phyloP scores from a whole-genome alignment of 2,113 vertebrate genomes.

The Stigmatopora nigra region DNA sequence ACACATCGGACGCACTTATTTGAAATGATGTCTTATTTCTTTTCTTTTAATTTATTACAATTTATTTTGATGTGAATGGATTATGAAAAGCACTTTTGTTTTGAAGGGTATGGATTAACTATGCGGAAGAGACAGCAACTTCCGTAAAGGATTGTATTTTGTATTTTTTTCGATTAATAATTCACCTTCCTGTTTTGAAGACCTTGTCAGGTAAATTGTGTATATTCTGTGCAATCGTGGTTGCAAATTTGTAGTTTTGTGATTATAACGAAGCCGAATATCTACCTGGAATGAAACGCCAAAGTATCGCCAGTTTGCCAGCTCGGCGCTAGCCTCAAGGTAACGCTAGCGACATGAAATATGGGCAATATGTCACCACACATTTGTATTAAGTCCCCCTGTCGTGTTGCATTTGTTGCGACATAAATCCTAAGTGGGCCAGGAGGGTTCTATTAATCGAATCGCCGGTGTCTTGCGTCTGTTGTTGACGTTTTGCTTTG shows the following conservation, averaged over 20 bases:
- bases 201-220: conserved; percentile 53
- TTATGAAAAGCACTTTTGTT: not conserved
- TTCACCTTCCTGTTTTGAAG: conserved; percentile 50
- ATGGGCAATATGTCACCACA: not conserved
- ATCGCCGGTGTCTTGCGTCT: not conserved
- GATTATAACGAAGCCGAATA: not conserved
- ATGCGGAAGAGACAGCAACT: conserved; percentile 31
- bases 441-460: not conserved
- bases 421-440: no score
- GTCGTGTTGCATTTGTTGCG: not conserved
- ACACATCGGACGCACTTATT: no score
- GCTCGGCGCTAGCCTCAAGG: conserved; percentile 47
- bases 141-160: conserved; percentile 60
- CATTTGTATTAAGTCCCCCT: not conserved
- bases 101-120: not conserved
- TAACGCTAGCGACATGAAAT: conserved; percentile 40
- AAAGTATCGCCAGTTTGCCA: conserved; percentile 16
- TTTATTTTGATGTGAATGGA: not conserved
- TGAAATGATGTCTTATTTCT: no score
- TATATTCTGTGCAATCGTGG: not conserved
- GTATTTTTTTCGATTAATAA: conserved; percentile 47
- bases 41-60: no score
- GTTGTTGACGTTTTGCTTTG: conserved; percentile 35
- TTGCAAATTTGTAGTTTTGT: not conserved
- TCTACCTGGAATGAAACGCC: not conserved